phyloP scores from a whole-genome alignment of 2,797 vertebrate genomes.

The Hephaestus fuliginosus region DNA sequence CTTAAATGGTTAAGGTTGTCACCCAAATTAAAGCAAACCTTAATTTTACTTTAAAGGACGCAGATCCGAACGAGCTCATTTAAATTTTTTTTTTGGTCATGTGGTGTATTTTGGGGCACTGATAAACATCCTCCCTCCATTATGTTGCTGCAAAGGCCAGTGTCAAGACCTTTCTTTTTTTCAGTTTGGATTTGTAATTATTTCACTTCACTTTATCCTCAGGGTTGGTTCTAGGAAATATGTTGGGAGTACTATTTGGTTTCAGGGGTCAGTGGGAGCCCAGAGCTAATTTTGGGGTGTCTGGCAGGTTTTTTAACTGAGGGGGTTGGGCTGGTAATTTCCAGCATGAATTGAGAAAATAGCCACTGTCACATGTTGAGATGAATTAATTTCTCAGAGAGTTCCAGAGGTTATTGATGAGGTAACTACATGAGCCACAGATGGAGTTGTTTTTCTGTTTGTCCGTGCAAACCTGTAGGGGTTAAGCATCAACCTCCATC shows the following conservation, averaged over 20 bases:
- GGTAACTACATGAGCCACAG: constrained; percentile 6
- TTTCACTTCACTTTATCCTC: neutral
- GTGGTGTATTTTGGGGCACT: too few relatives aligned
- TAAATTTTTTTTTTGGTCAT: too few relatives aligned
- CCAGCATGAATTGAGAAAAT: constrained; percentile 1
- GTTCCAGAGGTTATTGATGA: constrained; percentile 36
- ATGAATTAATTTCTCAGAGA: constrained; percentile 16
- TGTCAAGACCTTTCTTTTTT: neutral
- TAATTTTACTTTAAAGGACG: neutral
- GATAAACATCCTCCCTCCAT: too few relatives aligned
- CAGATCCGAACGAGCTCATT: neutral
- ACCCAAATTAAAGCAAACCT: neutral
- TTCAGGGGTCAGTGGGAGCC: neutral
- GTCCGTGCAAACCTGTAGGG: constrained; percentile 39
- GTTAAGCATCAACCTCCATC: constrained; percentile 60
- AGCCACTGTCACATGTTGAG: neutral
- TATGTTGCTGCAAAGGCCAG: neutral
- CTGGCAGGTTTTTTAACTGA: neutral
- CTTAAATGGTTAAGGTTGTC: neutral
- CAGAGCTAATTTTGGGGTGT: neutral
- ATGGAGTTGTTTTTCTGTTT: constrained; percentile 32
- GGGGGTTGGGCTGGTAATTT: neutral
- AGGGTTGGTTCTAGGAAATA: neutral
- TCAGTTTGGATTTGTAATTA: neutral
- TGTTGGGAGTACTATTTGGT: neutral